Evolutionary conservation across 2,888 invertebrate genomes (phyloP).

Genomic region (Blastobasis adustella): DNA sequence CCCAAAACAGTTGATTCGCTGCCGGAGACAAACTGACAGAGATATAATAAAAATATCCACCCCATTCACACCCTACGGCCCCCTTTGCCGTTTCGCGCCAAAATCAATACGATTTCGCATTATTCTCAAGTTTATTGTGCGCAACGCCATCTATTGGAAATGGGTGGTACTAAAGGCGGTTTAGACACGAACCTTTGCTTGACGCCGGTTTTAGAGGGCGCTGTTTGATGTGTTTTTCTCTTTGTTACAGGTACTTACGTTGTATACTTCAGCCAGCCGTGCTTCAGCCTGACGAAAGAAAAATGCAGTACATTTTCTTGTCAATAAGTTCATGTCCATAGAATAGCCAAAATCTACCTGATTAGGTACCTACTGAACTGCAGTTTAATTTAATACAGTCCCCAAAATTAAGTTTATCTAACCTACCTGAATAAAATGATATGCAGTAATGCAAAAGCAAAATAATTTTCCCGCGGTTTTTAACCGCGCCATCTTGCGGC

Average conservation of each 20-base stretch:
- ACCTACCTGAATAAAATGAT: too few species aligned
- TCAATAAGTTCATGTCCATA: too few species aligned
- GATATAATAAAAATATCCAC: constrained; percentile 15
- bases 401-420: too few species aligned
- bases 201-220: constrained; percentile 24
- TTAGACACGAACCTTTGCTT: constrained; percentile 2
- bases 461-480: too few species aligned
- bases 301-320: too few species aligned
- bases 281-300: too few species aligned
- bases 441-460: too few species aligned
- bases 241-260: constrained; percentile 12
- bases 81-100: not conserved
- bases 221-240: constrained; percentile 5
- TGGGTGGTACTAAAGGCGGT: constrained; percentile 14
- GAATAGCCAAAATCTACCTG: too few species aligned
- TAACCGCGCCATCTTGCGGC: not conserved
- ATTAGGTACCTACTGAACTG: too few species aligned
- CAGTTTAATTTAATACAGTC: too few species aligned
- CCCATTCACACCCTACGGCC: constrained; percentile 5
- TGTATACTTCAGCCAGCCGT: not conserved
- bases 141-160: constrained; percentile 23
- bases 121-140: constrained; percentile 9
- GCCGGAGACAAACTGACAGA: too few species aligned
- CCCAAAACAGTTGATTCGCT: too few species aligned
- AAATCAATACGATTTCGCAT: constrained; percentile 20